Evolutionary conservation across 1,140 invertebrate species (phyloP).

Genomic region (Oryctes rhinoceros): DNA sequence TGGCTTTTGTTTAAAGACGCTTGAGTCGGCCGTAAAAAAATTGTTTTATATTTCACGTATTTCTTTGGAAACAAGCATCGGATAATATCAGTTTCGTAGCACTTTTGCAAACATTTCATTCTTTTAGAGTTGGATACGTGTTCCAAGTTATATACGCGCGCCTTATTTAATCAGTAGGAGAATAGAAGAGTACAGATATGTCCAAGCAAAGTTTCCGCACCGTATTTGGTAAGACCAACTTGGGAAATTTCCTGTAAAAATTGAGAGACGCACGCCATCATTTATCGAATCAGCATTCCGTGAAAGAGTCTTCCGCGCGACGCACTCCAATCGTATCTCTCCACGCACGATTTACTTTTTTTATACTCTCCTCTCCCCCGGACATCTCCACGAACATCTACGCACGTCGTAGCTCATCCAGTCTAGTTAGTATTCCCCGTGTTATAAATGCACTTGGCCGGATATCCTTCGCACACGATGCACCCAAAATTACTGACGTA

Average conservation of each 20-base stretch:
- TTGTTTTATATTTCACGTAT: too few relatives aligned
- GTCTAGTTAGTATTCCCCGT: slow-evolving; percentile 27
- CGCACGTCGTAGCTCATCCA: slow-evolving; percentile 17
- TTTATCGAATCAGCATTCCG: slow-evolving; percentile 8
- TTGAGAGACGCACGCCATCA: neutral
- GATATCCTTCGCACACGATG: slow-evolving; percentile 32
- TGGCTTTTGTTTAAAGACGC: too few relatives aligned
- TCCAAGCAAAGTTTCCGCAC: too few relatives aligned
- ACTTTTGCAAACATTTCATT: too few relatives aligned
- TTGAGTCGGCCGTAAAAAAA: too few relatives aligned
- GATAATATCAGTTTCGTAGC: too few relatives aligned
- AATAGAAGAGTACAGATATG: too few relatives aligned
- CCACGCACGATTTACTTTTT: slow-evolving; percentile 24
- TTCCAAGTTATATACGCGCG: too few relatives aligned
- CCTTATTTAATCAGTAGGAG: too few relatives aligned
- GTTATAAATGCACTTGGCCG: slow-evolving; percentile 19
- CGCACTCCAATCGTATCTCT: neutral
- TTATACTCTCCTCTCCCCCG: neutral
- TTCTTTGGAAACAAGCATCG: too few relatives aligned
- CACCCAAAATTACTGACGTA: slow-evolving; percentile 30
- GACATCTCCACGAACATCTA: neutral
- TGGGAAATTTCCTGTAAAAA: too few relatives aligned
- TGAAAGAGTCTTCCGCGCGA: neutral
- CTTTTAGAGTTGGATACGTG: too few relatives aligned
- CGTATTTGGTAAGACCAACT: slow-evolving; percentile 9